These are phyloP conservation scores for Neopelma chrysocephalum DNA, from an alignment of 2,797 vertebrate species.

Conservation along the genomic window DNA sequence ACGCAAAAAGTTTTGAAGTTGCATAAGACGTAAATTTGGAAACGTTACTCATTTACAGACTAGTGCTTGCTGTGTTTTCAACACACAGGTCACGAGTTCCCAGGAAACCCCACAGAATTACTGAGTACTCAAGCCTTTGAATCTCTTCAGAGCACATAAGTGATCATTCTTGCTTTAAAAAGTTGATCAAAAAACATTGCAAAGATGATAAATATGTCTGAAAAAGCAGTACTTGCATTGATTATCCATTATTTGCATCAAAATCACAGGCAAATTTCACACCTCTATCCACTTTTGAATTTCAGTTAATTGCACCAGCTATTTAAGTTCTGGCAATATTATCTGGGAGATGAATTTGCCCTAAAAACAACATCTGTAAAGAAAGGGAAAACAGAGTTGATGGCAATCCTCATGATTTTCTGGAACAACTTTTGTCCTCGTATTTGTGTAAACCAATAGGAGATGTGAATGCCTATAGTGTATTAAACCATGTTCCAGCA, in stretches of 20 bases:
- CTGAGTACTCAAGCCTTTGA: background rate
- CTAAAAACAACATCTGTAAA: background rate
- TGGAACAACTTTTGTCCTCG: background rate
- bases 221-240: background rate
- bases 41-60: background rate
- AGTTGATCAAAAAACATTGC: background rate
- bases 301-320: background rate
- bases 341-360: background rate
- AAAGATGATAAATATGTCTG: background rate
- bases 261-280: background rate
- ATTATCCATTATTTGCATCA: background rate
- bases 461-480: background rate
- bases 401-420: background rate
- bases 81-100: background rate
- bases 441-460: background rate
- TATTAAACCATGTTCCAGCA: background rate
- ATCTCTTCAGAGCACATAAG: background rate
- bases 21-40: background rate
- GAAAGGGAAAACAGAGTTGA: background rate
- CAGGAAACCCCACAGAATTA: background rate
- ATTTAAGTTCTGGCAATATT: background rate
- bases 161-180: background rate
- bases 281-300: background rate
- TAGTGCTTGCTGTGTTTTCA: background rate
- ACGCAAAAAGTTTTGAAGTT: background rate